Evolutionary conservation across 2,797 vertebrate species (phyloP).

Genomic region (Galago senegalensis): DNA sequence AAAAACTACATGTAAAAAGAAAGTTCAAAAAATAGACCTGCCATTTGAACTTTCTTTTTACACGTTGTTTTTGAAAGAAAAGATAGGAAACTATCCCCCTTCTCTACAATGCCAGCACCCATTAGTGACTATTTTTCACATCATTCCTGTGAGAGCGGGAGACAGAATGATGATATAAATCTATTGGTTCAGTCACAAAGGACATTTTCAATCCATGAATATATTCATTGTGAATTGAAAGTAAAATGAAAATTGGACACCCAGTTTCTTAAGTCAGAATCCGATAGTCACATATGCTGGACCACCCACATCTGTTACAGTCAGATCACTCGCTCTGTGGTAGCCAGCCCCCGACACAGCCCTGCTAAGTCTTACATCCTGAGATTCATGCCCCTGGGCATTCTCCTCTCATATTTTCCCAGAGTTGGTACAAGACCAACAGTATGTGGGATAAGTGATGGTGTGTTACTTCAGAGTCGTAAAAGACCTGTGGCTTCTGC

Average conservation of each 20-base stretch:
- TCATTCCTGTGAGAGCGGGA: background rate
- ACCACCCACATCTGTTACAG: background rate
- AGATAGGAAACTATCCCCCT: background rate
- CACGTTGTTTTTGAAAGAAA: background rate
- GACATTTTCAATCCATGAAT: background rate
- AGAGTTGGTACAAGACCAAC: background rate
- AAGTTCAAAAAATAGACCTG: background rate
- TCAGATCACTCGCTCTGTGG: background rate
- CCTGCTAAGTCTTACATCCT: background rate
- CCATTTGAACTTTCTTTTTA: background rate
- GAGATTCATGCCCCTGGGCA: background rate
- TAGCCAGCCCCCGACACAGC: no score
- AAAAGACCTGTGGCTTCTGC: background rate
- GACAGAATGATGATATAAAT: background rate
- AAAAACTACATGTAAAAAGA: background rate
- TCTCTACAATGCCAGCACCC: background rate
- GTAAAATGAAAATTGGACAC: background rate
- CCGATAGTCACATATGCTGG: background rate
- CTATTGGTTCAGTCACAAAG: background rate
- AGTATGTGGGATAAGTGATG: background rate
- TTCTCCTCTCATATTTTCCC: background rate
- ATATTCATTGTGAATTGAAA: slow-evolving; percentile 13
- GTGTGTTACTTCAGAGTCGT: background rate
- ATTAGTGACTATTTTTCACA: background rate
- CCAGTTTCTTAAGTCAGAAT: background rate